Evolutionary conservation across 2,113 vertebrate species (phyloP).

Genomic region (Neolamprologus sp.): DNA sequence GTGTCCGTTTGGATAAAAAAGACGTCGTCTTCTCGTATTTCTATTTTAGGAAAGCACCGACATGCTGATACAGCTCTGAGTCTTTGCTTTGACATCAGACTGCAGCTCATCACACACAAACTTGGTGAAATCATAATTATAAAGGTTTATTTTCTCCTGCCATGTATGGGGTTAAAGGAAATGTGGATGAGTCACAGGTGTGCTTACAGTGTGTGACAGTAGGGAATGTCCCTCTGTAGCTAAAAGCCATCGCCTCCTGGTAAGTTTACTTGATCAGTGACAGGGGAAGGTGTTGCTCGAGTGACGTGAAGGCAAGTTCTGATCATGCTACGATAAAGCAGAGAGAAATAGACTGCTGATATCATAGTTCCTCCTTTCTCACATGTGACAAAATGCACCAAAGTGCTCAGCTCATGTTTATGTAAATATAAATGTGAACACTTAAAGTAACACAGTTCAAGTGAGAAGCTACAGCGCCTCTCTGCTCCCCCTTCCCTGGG

Average conservation of each 20-base stretch:
- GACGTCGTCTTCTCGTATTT: constrained; percentile 15
- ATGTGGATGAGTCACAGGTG: constrained; percentile 55
- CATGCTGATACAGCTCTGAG: constrained; percentile 18
- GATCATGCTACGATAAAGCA: not conserved
- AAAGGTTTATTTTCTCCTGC: constrained; percentile 25
- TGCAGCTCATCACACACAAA: not conserved
- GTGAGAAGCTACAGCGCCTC: not conserved
- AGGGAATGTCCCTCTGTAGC: constrained; percentile 21
- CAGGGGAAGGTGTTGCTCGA: not conserved
- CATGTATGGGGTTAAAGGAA: constrained; percentile 38
- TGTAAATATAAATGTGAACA: constrained; percentile 25
- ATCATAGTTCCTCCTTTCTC: too few species aligned
- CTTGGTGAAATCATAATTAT: not conserved
- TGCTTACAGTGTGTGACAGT: constrained; percentile 38
- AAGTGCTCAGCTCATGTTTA: not conserved
- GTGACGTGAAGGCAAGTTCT: not conserved
- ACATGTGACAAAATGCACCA: too few species aligned
- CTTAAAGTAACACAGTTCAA: constrained; percentile 27
- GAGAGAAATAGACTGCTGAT: not conserved
- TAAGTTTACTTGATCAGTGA: not conserved
- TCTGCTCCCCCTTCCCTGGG: not conserved
- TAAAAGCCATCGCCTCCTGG: not conserved
- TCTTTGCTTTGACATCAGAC: not conserved
- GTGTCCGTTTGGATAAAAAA: constrained; percentile 50
- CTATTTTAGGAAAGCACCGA: constrained; percentile 48